Conservation (phyloP, 1,140 invertebrate genomes). For the Steinernema khuongi region DNA sequence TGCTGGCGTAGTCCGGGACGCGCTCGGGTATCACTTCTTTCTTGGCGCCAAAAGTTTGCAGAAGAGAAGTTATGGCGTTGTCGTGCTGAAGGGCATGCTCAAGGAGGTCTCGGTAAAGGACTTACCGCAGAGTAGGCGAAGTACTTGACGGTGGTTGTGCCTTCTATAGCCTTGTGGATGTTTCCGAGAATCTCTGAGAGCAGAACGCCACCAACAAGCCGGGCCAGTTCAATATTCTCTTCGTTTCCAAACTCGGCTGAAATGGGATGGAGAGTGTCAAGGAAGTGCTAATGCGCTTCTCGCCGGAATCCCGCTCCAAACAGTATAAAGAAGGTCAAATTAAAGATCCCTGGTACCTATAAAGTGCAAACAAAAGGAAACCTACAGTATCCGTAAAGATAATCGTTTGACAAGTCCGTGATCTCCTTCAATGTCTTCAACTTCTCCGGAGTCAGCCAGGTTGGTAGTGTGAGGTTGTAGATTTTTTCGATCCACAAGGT, state of each 20-base stretch:
- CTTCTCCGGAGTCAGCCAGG: slow-evolving; percentile 20
- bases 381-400: slow-evolving; percentile 20
- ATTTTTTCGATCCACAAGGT: slow-evolving; percentile 20
- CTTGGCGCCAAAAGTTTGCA: not conserved
- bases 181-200: not conserved
- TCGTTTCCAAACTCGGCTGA: not conserved
- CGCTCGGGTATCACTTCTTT: not conserved
- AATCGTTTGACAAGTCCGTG: not conserved
- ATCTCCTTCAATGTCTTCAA: slow-evolving; percentile 19
- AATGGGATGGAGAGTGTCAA: too few relatives aligned
- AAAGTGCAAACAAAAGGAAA: too few relatives aligned
- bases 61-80: not conserved
- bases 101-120: not conserved
- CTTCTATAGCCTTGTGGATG: not conserved
- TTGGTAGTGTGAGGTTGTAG: slow-evolving; percentile 24
- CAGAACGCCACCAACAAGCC: not conserved
- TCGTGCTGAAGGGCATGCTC: not conserved
- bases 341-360: too few relatives aligned
- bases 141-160: not conserved
- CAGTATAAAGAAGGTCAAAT: too few relatives aligned
- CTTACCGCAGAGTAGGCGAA: not conserved
- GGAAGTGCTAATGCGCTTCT: too few relatives aligned
- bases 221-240: not conserved
- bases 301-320: too few relatives aligned
- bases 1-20: not conserved